These are phyloP conservation scores for Limonius californicus DNA, from an alignment of 1,140 invertebrate genomes.

Conservation along the genomic window DNA sequence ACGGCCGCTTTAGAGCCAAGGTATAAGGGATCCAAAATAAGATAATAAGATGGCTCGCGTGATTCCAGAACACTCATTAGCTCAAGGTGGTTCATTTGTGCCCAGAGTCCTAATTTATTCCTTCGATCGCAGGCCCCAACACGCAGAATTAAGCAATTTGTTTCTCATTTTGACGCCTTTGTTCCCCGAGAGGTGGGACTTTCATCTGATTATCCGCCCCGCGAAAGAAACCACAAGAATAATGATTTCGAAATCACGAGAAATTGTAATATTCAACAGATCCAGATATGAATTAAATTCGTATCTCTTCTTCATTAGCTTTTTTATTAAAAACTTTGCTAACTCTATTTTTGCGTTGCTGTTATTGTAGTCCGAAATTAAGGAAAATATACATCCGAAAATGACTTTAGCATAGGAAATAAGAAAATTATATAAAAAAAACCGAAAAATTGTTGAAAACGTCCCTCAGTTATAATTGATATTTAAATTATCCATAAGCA, in stretches of 20 bases:
- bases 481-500: too few species aligned
- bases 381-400: too few species aligned
- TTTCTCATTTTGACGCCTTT: constrained; percentile 35
- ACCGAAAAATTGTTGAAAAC: too few species aligned
- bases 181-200: constrained; percentile 31
- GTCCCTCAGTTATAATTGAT: too few species aligned
- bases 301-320: too few species aligned
- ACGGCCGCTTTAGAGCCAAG: background rate
- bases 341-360: too few species aligned
- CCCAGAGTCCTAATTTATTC: constrained; percentile 33
- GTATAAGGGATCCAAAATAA: constrained; percentile 10
- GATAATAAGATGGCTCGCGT: constrained; percentile 33
- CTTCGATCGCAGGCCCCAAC: constrained; percentile 30
- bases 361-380: too few species aligned
- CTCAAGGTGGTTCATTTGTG: constrained; percentile 30
- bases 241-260: background rate
- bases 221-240: background rate
- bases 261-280: constrained; percentile 2
- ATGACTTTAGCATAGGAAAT: too few species aligned
- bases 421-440: too few species aligned
- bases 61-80: constrained; percentile 35
- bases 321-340: too few species aligned
- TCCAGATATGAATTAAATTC: background rate
- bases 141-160: constrained; percentile 35
- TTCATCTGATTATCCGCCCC: constrained; percentile 10